A percentile compares a stretch with the other conserved stretches of the same genome.
These are phyloP conservation scores for Chaenogobius annularis DNA, from an alignment of 2,113 vertebrate genomes.

Conservation along the genomic window DNA sequence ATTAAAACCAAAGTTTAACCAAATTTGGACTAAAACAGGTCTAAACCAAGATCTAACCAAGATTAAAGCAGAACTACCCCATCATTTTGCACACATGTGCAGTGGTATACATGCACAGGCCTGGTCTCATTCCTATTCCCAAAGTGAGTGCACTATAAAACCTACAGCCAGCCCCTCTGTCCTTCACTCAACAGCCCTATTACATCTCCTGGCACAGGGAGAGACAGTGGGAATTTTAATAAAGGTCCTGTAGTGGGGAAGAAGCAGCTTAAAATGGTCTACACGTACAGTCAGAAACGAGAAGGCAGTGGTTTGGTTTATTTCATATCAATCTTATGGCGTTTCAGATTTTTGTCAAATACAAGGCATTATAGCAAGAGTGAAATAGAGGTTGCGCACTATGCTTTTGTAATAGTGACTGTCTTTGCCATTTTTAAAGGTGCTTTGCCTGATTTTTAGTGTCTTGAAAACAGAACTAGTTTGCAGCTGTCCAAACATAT, in stretches of 20 bases:
- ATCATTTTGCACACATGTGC: constrained; percentile 17
- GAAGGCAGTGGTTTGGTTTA: constrained; percentile 3
- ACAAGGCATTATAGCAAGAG: neutral
- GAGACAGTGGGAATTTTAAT: constrained; percentile 53
- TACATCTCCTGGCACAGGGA: constrained; percentile 39
- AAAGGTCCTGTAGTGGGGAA: neutral
- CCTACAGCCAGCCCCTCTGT: constrained; percentile 40
- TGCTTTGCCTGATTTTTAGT: no score
- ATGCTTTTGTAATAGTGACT: neutral
- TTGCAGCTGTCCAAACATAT: no score
- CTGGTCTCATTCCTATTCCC: constrained; percentile 71
- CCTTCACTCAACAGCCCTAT: constrained; percentile 56
- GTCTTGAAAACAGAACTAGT: no score
- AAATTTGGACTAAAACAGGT: neutral
- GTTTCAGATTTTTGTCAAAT: neutral
- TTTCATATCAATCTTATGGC: neutral
- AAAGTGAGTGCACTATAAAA: constrained; percentile 35
- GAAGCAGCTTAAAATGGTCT: constrained; percentile 15
- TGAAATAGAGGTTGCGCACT: neutral
- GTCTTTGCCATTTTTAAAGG: no score
- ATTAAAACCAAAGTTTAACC: neutral
- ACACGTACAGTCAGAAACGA: constrained; percentile 18
- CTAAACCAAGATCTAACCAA: neutral
- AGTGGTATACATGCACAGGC: constrained; percentile 19
- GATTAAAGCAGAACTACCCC: constrained; percentile 20